These are phyloP conservation scores for Dinoponera quadriceps DNA, from an alignment of 1,140 invertebrate genomes.

Conservation along the genomic window DNA sequence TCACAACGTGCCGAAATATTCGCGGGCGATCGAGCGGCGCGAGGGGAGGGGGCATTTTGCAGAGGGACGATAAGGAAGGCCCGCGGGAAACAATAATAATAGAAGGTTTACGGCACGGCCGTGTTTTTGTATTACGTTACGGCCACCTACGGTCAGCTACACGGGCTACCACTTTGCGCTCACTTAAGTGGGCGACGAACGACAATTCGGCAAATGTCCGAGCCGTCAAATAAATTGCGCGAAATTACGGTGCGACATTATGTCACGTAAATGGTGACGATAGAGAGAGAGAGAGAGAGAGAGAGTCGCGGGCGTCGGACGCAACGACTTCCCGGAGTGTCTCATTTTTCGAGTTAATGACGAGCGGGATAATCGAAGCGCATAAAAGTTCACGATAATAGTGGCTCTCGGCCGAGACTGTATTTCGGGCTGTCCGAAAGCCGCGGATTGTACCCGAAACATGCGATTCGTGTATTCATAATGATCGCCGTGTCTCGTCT, in stretches of 20 bases:
- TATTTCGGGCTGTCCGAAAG: constrained; percentile 21
- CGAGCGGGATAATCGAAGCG: constrained; percentile 55
- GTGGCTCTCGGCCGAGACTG: background rate
- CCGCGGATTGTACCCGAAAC: background rate
- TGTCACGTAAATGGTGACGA: constrained; percentile 64
- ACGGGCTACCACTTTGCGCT: constrained; percentile 82
- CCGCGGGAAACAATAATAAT: constrained; percentile 68
- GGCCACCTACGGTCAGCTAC: constrained; percentile 80
- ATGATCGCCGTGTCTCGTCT: background rate
- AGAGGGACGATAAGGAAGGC: constrained; percentile 21
- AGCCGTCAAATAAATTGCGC: constrained; percentile 75
- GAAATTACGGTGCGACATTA: constrained; percentile 73
- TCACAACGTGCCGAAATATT: constrained; percentile 23
- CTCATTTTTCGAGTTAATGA: constrained; percentile 59
- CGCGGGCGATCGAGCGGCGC: background rate
- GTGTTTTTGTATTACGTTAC: constrained; percentile 64
- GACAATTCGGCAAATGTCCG: constrained; percentile 76
- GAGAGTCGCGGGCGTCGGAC: constrained; percentile 1
- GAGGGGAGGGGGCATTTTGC: constrained; percentile 17
- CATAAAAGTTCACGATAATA: constrained; percentile 55
- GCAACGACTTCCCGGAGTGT: constrained; percentile 44
- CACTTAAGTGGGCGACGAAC: constrained; percentile 80
- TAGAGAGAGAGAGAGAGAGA: constrained; percentile 41
- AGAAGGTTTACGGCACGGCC: constrained; percentile 66
- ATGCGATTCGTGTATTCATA: background rate